Base-by-base conservation (phyloP, 1,140 invertebrate species). In the Anastrepha obliqua region DNA sequence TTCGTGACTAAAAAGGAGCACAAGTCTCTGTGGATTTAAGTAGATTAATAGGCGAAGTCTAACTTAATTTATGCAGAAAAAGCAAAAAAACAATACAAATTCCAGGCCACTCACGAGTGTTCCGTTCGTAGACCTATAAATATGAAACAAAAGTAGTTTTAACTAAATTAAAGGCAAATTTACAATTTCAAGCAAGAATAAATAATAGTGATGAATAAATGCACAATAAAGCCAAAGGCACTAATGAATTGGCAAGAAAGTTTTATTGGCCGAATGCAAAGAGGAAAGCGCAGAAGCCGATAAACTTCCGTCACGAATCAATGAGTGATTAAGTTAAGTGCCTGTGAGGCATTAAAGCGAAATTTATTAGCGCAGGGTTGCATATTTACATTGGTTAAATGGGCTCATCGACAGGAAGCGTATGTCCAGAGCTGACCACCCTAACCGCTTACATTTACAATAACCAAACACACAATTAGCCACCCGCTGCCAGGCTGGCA, bases 71-170 rank as follows among this genome's bases (percentile, higher is more conserved):
- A 39, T 29, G 9, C 9, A 13, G 8, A 29, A 8, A 39, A 39
- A 20, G 29, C 29, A 8, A 20, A 42, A 29, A 9, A 13, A 3
- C 3, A 13, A 4, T 67, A 39, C 20, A 67, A 67, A 67, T 67
- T 13, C 13, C 29, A 67, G 2, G 9, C 29, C 64, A 39, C 3
- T 13, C 64, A 67, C 39, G 13, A 67, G 39, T 42, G 8, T 5
- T 42, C 44, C 42, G 39, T 11, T 17, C 2, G 42, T 74, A 42
- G 17, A 9, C 67, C 67, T 44, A 44, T n/a, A 47, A 74, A 74
- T 74, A 74, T 74, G 67, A 39, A 74, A 44, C 67, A 47, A 74
- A 74, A 44, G 44, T 74, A n/a, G 42, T 11, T 74, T 47, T 7
- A 74, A 44, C 13, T 44, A 47, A 47, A 74, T 74, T 70, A 67